Evolutionary conservation across 2,113 vertebrate species (phyloP).

Genomic region (Colaptes auratus): DNA sequence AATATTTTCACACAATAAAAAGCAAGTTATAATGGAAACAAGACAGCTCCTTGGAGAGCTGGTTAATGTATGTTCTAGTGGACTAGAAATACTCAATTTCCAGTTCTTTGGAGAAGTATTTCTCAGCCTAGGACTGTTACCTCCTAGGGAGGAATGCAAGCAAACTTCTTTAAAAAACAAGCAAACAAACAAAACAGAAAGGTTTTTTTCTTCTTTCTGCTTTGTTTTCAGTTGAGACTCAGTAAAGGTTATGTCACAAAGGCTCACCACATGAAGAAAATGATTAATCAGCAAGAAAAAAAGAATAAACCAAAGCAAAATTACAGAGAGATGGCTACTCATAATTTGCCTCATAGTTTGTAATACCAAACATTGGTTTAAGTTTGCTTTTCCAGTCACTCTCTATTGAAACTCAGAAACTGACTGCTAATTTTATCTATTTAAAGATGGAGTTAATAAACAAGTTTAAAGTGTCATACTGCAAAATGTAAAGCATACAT

Average conservation of each 20-base stretch:
- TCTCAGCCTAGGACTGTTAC: not conserved
- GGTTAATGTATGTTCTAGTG: conserved; percentile 6
- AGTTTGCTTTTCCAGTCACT: not conserved
- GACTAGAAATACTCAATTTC: conserved; percentile 52
- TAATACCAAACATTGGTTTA: not conserved
- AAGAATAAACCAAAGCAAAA: not conserved
- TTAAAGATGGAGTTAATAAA: not conserved
- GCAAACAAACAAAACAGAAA: not conserved
- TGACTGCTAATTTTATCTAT: not conserved
- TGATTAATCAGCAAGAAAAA: not conserved
- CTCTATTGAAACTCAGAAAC: not conserved
- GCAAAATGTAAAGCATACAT: not conserved
- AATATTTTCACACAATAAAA: conserved; percentile 43
- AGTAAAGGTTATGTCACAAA: not conserved
- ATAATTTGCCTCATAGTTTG: not conserved
- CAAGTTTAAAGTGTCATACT: not conserved
- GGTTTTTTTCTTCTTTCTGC: not conserved
- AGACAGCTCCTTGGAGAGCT: conserved; percentile 9
- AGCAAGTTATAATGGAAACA: conserved; percentile 29
- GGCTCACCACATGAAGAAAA: not conserved
- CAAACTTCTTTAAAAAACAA: not conserved
- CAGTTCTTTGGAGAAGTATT: conserved; percentile 23
- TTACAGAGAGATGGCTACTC: not conserved
- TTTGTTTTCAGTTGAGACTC: not conserved
- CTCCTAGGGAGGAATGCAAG: conserved; percentile 18